Percentiles rank a stretch among this genome's conserved stretches.
phyloP scores from a whole-genome alignment of 2,797 vertebrate species.

The Labroides dimidiatus region DNA sequence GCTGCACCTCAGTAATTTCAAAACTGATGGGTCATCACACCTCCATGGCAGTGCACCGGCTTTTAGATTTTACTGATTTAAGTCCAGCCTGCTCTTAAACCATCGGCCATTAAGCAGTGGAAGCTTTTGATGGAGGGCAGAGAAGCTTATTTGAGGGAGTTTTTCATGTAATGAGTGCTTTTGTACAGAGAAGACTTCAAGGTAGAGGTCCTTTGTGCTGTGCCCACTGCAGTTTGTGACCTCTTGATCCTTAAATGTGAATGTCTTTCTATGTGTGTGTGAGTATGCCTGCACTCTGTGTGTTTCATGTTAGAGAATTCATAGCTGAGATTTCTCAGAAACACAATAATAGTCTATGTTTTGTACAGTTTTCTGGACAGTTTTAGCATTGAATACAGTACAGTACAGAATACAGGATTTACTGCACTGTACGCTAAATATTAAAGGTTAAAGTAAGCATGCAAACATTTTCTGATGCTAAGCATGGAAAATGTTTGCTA shows the following conservation, averaged over 20 bases:
- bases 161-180: conserved; percentile 34
- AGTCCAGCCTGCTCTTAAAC: conserved; percentile 46
- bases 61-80: conserved; percentile 48
- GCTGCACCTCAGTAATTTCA: conserved; percentile 62
- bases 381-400: too few species aligned
- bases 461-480: too few species aligned
- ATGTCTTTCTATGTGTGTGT: conserved; percentile 2
- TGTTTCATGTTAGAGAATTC: background rate
- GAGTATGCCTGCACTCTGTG: background rate
- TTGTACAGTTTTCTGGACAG: too few species aligned
- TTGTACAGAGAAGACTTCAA: conserved; percentile 30
- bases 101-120: conserved; percentile 26
- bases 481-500: too few species aligned
- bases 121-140: conserved; percentile 41
- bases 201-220: conserved; percentile 18
- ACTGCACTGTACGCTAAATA: too few species aligned
- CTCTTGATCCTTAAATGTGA: conserved; percentile 16
- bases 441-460: too few species aligned
- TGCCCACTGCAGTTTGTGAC: conserved; percentile 20
- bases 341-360: too few species aligned
- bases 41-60: conserved; percentile 52
- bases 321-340: conserved; percentile 1
- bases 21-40: conserved; percentile 60
- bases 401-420: too few species aligned
- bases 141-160: conserved; percentile 37